A percentile compares a stretch with the other conserved stretches of the same genome.
Evolutionary conservation across 2,113 vertebrate species (phyloP).

Genomic region (Picathartes gymnocephalus): DNA sequence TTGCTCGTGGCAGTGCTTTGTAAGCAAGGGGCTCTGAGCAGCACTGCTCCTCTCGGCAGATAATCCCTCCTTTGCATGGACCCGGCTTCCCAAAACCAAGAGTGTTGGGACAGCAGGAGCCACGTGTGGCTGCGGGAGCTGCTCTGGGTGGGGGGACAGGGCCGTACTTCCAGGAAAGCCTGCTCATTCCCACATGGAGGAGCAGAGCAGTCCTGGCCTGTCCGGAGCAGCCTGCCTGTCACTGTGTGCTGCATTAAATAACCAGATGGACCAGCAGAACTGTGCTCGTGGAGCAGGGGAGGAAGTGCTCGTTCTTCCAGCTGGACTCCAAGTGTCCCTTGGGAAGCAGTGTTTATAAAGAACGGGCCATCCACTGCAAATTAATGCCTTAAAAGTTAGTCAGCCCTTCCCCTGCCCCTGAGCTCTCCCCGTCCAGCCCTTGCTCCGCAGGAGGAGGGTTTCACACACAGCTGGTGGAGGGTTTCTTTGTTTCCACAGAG

Average conservation of each 20-base stretch:
- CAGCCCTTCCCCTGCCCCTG: background rate
- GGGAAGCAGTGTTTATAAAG: background rate
- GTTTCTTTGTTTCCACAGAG: background rate
- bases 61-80: background rate
- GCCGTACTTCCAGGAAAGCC: background rate
- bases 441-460: background rate
- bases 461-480: background rate
- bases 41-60: background rate
- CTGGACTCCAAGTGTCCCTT: background rate
- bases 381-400: slow-evolving; percentile 4
- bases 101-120: background rate
- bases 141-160: background rate
- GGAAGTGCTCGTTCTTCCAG: slow-evolving; percentile 11
- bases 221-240: background rate
- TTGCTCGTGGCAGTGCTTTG: background rate
- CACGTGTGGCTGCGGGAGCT: background rate
- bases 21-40: background rate
- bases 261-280: background rate
- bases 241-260: background rate
- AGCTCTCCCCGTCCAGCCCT: background rate
- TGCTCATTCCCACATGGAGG: background rate
- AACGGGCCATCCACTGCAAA: background rate
- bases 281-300: background rate
- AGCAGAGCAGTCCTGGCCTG: background rate
- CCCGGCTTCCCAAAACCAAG: background rate